phyloP scores from a whole-genome alignment of 2,888 invertebrate genomes.

The Drosophila merina region DNA sequence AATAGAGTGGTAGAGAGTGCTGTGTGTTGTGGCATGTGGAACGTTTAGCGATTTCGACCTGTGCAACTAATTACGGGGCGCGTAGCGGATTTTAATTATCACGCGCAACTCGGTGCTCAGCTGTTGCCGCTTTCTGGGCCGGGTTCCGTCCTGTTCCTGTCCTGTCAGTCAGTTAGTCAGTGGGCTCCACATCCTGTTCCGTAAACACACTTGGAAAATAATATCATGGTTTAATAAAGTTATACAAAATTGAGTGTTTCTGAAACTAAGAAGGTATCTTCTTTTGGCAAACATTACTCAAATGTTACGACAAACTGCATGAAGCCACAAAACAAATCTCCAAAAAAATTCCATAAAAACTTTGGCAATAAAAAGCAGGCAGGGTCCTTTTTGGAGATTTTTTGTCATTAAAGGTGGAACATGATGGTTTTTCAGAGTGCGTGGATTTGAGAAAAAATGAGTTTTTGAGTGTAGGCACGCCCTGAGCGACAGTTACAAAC shows the following conservation, averaged over 20 bases:
- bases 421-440: constrained; percentile 54
- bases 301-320: neutral
- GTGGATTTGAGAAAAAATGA: constrained; percentile 43
- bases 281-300: neutral
- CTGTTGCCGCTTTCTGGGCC: constrained; percentile 60
- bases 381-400: neutral
- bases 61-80: constrained; percentile 78
- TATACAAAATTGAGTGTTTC: neutral
- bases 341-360: constrained; percentile 2
- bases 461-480: constrained; percentile 62
- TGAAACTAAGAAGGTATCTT: neutral
- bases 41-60: constrained; percentile 33
- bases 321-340: neutral
- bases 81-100: constrained; percentile 78
- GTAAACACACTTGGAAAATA: constrained; percentile 7
- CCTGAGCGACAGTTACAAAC: constrained; percentile 78
- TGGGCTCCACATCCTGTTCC: constrained; percentile 37
- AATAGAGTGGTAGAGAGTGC: constrained; percentile 12
- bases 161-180: constrained; percentile 40
- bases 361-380: neutral
- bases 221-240: neutral
- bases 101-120: constrained; percentile 56
- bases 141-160: constrained; percentile 20
- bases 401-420: constrained; percentile 1
- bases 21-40: constrained; percentile 33